These are phyloP conservation scores for Peromyscus maniculatus DNA, from an alignment of 2,113 vertebrate genomes.

Conservation along the genomic window DNA sequence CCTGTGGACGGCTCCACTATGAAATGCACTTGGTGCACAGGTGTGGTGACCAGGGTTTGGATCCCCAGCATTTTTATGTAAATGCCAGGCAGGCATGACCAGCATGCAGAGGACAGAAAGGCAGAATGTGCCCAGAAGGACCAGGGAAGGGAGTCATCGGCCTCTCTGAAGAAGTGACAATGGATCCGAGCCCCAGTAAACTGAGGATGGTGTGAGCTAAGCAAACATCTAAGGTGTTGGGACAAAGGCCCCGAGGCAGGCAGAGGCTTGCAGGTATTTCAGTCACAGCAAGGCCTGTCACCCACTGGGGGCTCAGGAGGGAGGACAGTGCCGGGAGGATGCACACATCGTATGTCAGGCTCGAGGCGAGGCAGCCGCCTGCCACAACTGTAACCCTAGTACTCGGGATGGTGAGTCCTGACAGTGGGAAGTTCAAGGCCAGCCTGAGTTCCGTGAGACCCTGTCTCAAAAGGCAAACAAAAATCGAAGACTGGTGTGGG, in stretches of 20 bases:
- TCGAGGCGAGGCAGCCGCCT: neutral
- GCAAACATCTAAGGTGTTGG: neutral
- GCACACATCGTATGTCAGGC: rapidly evolving
- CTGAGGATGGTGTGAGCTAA: neutral
- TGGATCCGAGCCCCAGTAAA: neutral
- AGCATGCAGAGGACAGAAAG: rapidly evolving
- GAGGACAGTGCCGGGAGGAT: neutral
- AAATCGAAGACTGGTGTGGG: neutral
- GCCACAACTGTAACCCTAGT: too few relatives aligned
- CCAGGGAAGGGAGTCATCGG: neutral
- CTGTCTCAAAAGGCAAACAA: neutral
- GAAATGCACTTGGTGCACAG: neutral
- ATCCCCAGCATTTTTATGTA: neutral
- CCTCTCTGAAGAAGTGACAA: neutral
- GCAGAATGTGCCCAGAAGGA: neutral
- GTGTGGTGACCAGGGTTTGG: neutral
- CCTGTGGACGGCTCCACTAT: neutral
- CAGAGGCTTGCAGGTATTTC: neutral
- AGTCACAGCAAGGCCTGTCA: rapidly evolving
- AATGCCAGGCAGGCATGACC: neutral
- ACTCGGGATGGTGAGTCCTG: neutral
- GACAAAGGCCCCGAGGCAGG: neutral
- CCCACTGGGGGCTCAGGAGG: neutral
- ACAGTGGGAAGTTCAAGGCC: neutral
- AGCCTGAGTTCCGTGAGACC: neutral